Evolutionary conservation across 2,888 invertebrate species (phyloP), one percentile per base, ranked within the genome.

Genomic region (Ectemnius continuus): DNA sequence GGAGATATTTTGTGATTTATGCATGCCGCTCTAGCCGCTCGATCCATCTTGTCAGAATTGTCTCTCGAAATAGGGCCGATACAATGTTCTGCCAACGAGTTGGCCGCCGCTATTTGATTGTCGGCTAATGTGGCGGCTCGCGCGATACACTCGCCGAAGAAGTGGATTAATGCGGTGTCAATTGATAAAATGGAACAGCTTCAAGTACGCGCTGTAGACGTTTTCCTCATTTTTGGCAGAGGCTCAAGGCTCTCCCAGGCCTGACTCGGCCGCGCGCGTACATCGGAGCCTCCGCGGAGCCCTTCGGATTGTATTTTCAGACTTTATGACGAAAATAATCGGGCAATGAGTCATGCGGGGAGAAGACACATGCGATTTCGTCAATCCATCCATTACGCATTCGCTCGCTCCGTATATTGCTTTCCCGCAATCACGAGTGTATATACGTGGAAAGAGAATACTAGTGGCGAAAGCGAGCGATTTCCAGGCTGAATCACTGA

Each of bases 261-360:
- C 67, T 76, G 77, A 78, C 81, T 78, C 71, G 77, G 61, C 75
- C 73, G 70, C 65, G 63, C 73, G 70, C 67, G 63, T 64, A 72
- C 57, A 67, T 70, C 72, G 66, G 74, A 36, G 36, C 36, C 36
- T 6, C 36, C 36, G 75, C 70, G 73, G 78, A 83, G 87, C 88
- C 90, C 90, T 89, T 89, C 80, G 76, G 68, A 82, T 82, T 83
- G 84, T 90, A 90, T 90, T 91, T 91, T 91, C 80, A 85, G 90
- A 88, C 84, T 86, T 89, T 87, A 88, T 87, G 89, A 88, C 86
- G 83, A 88, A 90, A 89, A 89, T 88, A 86, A 88, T 89, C 85
- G 84, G 80, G 78, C 75, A 78, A 80, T 90, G 89, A 89, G 78
- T 90, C 89, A 90, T 28, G 61, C 67, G 56, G 11, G 36, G 36